Conservation (phyloP, 2,888 invertebrate genomes). For the Alentia gelatinosa region DNA sequence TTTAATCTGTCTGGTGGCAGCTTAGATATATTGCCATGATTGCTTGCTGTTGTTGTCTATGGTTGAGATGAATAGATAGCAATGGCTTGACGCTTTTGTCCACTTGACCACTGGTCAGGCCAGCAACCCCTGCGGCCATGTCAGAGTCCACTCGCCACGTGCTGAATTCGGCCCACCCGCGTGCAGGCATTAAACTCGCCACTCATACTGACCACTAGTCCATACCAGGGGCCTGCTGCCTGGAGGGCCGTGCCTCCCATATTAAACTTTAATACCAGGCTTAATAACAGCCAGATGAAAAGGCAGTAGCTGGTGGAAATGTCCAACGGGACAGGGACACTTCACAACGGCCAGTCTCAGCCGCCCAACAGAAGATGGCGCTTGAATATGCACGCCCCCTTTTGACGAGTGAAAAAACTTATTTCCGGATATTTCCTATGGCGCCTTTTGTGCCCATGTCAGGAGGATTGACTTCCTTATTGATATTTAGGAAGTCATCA, state of each 20-base stretch:
- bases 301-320: background rate
- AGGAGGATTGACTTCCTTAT: background rate
- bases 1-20: too few relatives aligned
- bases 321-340: background rate
- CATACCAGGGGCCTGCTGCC: background rate
- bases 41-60: background rate
- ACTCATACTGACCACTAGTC: background rate
- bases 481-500: background rate
- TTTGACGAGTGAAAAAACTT: background rate
- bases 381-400: slow-evolving; percentile 12
- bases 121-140: background rate
- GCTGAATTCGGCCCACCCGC: background rate
- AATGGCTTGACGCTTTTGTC: background rate
- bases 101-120: background rate
- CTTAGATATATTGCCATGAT: background rate
- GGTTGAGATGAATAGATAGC: background rate
- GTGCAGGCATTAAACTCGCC: background rate
- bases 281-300: slow-evolving; percentile 8
- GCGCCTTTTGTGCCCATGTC: slow-evolving; percentile 2
- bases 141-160: background rate
- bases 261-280: background rate
- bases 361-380: background rate
- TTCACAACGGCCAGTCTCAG: too few relatives aligned
- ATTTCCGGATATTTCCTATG: background rate
- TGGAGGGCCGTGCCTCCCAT: background rate